Evolutionary conservation across 2,888 invertebrate genomes (phyloP), one percentile per base, ranked within the genome.

Genomic region (Drosophila neotestacea): DNA sequence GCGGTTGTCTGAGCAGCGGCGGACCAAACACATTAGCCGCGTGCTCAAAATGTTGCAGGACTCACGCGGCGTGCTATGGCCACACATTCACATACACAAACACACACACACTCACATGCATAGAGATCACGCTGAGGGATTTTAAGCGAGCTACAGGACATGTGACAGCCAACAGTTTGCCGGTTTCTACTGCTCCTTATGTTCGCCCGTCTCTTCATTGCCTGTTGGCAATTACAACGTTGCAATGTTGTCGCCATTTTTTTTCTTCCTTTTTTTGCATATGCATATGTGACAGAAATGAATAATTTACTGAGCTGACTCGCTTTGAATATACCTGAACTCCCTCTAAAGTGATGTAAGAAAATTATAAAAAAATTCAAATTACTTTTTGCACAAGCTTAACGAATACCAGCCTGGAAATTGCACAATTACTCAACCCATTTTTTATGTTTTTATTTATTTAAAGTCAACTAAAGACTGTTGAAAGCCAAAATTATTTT

Each of bases 221-320:
- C 73, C 71, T 74, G 75, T 69, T 80, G 80, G 85, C 81, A 81
- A 85, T 85, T 85, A 85, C 87, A 86, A 80, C 77, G 80, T 85
- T 89, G 88, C 88, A 85, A 78, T 74, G 85, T 81, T 88, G 79
- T 82, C 81, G 80, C 68, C 69, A 71, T 63, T 64, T 69, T 76
- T 70, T 60, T 1, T 7, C 1, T 1, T 1, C 7, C 2, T n/a
- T 22, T 66, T 79, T 72, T 70, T 59, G 58, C 74, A 70, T 73
- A 69, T 62, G 67, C 48, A 69, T 71, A 46, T 54, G 68, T 50
- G 51, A 64, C 60, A 66, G 65, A 55, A 58, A 60, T 28, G 10
- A 47, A 47, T 16, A 30, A 11, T 27, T 22, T 7, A 39, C 42
- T 11, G 4, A 11, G 22, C 34, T 50, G 36, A 22, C 10, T 27